Base-by-base conservation (phyloP, 2,113 vertebrate genomes). In the Campylomormyrus tamandua region DNA sequence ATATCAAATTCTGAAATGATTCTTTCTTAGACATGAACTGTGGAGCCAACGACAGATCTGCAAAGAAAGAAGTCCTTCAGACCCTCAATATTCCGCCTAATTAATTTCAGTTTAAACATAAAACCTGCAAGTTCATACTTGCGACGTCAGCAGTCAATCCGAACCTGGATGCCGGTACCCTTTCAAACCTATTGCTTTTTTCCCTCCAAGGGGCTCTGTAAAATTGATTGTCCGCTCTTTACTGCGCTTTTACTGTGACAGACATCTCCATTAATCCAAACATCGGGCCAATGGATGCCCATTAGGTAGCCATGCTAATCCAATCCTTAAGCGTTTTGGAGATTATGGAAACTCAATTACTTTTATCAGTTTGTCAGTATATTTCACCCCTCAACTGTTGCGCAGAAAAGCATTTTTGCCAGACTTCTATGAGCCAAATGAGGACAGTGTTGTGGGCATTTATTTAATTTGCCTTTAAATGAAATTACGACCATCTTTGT, bases 281-380 rank as follows among this genome's bases (percentile, higher is more conserved):
- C 46, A 45, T 48, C 62, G 2, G 24, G 35, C 35, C 52, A 88
- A 88, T 50, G 56, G n/a, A 62, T 49, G 87, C 45, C 52, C 62
- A 88, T 49, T 70, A 70, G 24, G 83, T 89, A 90, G 90, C 35
- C 91, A 88, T 62, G 35, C 46, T 90, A 91, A 91, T 91, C 74
- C 31, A 62, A 91, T 91, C 90, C 89, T 92, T 24, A 77, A 91
- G 24, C 39, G 3, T 85, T 90, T 93, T 87, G 88, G 90, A 91
- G 89, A 93, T 94, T 93, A 93, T 89, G 31, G 90, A 93, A 94
- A 95, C 89, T 74, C 90, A 93, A 89, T 94, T 93, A 92, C 91
- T 92, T 93, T 91, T 92, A 93, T 93, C 91, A 93, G 92, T 94
- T 92, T 91, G 88, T 91, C 91, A 87, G 91, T 89, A 77, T 92